Evolutionary conservation across 2,797 vertebrate genomes (phyloP), one percentile per base, ranked within the genome.

Genomic region (Microchirus variegatus): DNA sequence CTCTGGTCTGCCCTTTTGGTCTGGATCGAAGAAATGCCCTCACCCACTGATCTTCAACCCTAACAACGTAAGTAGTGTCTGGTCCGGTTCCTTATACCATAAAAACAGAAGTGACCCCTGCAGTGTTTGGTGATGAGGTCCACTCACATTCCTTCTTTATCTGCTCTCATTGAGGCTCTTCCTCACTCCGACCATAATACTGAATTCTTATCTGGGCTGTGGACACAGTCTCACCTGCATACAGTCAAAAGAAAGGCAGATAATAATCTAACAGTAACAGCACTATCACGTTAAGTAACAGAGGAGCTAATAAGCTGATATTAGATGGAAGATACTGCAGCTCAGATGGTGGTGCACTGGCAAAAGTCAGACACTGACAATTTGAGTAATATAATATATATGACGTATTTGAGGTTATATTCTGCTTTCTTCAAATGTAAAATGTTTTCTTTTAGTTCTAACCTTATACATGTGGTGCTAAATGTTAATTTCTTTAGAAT

Each of bases 1-100:
- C 41, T 85, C 90, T 0, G 94, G 93, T 71, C 88, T 94, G 18
- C 91, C 64, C 13, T 97, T 98, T 89, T 97, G 96, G 96, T 87
- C 89, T 4, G 92, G 90, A 67, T 70, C 91, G 70, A 96, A 91
- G 88, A 93, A 64, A 69, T 95, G 95, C 81, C 96, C 96, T 57
- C 93, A 89, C 46, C 90, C 92, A 0, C 87, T 99, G 90, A 90
- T 68, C 8, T 99, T 99, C 77, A 86, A 96, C 63, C 79, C 89
- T 0, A 63, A 48, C 36, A 93, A 90, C 10, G 96, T 98, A 87
- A 97, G 96, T 92, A 63, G 58, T 17, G 45, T 67, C 64, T 65
- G 50, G 44, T 52, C 40, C 40, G 16, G 10, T 70, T 51, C 18
- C 52, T 70, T 35, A n/a, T n/a, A 37, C 15, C 8, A 31, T 19